Evolutionary conservation across 2,797 vertebrate species (phyloP).

Genomic region (Takifugu ocellatus): DNA sequence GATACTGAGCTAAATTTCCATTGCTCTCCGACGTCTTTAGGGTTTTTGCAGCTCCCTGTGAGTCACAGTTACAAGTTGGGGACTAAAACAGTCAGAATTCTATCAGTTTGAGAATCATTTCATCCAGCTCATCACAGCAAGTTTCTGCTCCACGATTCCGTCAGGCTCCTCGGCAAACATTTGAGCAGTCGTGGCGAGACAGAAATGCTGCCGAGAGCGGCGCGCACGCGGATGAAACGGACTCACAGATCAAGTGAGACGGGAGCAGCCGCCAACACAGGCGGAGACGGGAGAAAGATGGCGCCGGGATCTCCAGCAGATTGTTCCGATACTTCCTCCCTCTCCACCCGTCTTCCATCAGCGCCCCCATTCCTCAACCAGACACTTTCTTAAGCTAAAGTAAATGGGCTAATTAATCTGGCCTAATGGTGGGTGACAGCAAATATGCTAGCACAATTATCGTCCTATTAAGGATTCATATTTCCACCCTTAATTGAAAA

Average conservation of each 20-base stretch:
- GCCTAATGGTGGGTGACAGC: constrained; percentile 83
- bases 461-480: constrained; percentile 82
- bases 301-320: constrained; percentile 66
- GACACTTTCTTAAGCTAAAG: constrained; percentile 79
- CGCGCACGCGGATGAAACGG: constrained; percentile 35
- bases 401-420: constrained; percentile 84
- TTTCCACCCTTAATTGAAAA: constrained; percentile 76
- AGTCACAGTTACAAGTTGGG: neutral
- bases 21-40: neutral
- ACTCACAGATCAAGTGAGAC: constrained; percentile 30
- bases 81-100: neutral
- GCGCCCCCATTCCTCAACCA: constrained; percentile 73
- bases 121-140: constrained; percentile 4
- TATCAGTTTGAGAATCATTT: neutral
- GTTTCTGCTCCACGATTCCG: constrained; percentile 24
- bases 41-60: neutral
- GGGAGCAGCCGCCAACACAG: constrained; percentile 14
- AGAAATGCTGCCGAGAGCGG: constrained; percentile 30
- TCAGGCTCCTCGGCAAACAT: constrained; percentile 13
- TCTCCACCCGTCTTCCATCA: constrained; percentile 60
- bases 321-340: constrained; percentile 70
- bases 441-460: constrained; percentile 85
- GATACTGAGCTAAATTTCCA: neutral
- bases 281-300: constrained; percentile 43
- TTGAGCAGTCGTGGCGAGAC: constrained; percentile 25